Evolutionary conservation across 2,797 vertebrate species (phyloP).

Genomic region (Hydrocynus forskahlii): DNA sequence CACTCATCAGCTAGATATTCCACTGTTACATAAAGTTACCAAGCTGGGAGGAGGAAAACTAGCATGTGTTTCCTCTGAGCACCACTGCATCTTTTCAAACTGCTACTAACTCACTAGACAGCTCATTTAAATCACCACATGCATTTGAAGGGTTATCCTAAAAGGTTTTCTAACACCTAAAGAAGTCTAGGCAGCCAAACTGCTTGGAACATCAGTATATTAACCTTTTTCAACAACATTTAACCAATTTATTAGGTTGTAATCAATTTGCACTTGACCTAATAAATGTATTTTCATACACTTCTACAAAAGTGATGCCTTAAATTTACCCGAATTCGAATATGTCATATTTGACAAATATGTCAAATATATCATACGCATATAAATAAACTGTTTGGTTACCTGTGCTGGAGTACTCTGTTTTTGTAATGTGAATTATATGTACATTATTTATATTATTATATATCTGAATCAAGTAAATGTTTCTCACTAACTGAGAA

Average conservation of each 20-base stretch:
- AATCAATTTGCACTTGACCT: not conserved
- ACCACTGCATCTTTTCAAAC: too few relatives aligned
- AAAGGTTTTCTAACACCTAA: not conserved
- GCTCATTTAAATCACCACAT: too few relatives aligned
- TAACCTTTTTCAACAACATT: too few relatives aligned
- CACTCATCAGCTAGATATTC: too few relatives aligned
- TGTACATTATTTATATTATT: not conserved
- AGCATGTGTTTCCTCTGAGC: too few relatives aligned
- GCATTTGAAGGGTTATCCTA: not conserved
- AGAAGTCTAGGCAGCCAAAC: not conserved
- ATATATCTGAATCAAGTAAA: not conserved
- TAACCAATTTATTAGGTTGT: too few relatives aligned
- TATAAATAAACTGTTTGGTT: not conserved
- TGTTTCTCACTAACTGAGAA: not conserved
- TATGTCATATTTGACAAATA: not conserved
- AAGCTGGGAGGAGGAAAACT: too few relatives aligned
- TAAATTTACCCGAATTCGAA: not conserved
- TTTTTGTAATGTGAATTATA: not conserved
- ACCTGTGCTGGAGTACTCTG: not conserved
- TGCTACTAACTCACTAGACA: too few relatives aligned
- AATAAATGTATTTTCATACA: not conserved
- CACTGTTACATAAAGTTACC: too few relatives aligned
- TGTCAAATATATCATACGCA: not conserved
- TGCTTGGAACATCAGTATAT: not conserved
- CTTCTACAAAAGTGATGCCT: not conserved